Conservation (phyloP, 2,888 invertebrate genomes). For the Drosophila greeni region DNA sequence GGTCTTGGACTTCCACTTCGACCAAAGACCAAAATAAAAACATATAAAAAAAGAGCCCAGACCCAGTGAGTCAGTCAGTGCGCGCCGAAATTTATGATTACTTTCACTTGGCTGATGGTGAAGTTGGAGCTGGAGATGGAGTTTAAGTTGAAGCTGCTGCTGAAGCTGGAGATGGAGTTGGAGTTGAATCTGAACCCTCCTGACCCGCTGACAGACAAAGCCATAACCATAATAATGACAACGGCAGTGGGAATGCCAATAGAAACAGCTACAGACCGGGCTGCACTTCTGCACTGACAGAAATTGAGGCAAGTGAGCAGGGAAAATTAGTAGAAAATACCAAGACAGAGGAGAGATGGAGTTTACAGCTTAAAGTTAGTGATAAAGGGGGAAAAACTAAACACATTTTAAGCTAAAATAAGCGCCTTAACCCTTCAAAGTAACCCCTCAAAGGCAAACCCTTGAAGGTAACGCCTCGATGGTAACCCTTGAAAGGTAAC, state of each 20-base stretch:
- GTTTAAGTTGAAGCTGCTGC: not conserved
- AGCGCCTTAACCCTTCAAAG: too few species aligned
- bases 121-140: too few species aligned
- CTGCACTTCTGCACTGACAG: not conserved
- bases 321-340: not conserved
- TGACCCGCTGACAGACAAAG: slow-evolving; percentile 52
- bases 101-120: slow-evolving; percentile 66
- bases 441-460: too few species aligned
- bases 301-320: not conserved
- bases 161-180: not conserved
- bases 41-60: slow-evolving; percentile 12
- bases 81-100: slow-evolving; percentile 71
- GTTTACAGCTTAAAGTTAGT: too few species aligned
- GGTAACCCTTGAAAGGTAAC: too few species aligned
- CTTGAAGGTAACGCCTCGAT: too few species aligned
- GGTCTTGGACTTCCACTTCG: slow-evolving; percentile 8
- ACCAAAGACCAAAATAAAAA: slow-evolving; percentile 8
- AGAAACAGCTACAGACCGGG: slow-evolving; percentile 3
- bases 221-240: slow-evolving; percentile 15
- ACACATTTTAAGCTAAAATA: not conserved
- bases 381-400: too few species aligned
- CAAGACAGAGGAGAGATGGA: too few species aligned
- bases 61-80: slow-evolving; percentile 58
- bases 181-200: slow-evolving; percentile 34
- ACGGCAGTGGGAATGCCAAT: slow-evolving; percentile 7